Base-by-base conservation (phyloP, 2,113 vertebrate species). In the Synchiropus splendidus region DNA sequence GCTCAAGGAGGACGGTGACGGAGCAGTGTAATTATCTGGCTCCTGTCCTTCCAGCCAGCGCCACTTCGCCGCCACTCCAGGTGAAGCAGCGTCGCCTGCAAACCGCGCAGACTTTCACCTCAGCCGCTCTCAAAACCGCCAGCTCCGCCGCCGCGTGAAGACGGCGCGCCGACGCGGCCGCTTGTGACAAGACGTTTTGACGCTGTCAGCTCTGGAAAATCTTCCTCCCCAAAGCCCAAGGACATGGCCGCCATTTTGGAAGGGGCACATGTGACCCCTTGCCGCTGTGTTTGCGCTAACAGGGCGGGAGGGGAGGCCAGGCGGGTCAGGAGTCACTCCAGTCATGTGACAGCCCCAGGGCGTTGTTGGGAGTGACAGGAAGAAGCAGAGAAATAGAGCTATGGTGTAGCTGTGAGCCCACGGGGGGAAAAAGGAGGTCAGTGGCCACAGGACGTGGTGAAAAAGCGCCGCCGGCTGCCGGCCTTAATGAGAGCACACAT, bases 381-480 rank as follows among this genome's bases (percentile, higher is more conserved):
- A 59, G 70, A 72, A 77, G 72, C 72, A 71, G 72, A 79, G 84
- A 77, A 86, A 52, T 74, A 76, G 66, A 32, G 83, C 79, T 63
- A 67, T 64, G 82, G 81, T 78, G 79, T 82, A 84, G 85, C 82
- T 83, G 79, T 73, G 69, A 83, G 84, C 77, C 67, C 55, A 75
- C 74, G 73, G 88, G 74, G 88, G 86, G 16, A 35, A 35, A 89
- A 90, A 92, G 74, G 78, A 90, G 89, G 91, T 94, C 92, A 94
- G 58, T 89, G 81, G 81, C 86, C 89, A 88, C 86, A 90, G 88
- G 89, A 92, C 88, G 83, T 78, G 70, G 81, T 77, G 81, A 72
- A 87, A 81, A 77, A 85, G 48, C 71, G 88, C 85, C 0, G 40
- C 64, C 66, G 85, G 74, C 74, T 81, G 72, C 77, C 61, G 75